Evolutionary conservation across 2,888 invertebrate genomes (phyloP), one percentile per base, ranked within the genome.

Genomic region (Napeogenes sylphis): DNA sequence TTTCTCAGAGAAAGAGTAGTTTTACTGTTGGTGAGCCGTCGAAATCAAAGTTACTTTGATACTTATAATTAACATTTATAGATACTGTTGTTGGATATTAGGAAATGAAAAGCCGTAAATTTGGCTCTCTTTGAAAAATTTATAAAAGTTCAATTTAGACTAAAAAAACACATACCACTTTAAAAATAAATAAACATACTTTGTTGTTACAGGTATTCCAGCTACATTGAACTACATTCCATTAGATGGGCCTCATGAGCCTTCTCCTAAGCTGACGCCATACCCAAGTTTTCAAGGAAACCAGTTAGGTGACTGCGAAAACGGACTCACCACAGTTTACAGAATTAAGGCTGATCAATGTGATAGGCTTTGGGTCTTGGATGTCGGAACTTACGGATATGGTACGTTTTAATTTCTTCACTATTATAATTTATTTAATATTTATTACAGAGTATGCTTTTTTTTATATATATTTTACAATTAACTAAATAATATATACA

Each of bases 331-430:
- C 60, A 96, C 95, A 0, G 95, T 94, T 4, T 96, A 96, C 82
- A 92, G 96, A 74, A 93, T 96, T 68, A 94, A 95, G 75, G 95
- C 93, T 0, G 96, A 96, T 71, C 91, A 92, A 69, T 96, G 96
- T 75, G 94, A 95, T 70, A 92, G 96, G 58, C 91, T 96, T 0
- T 96, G 96, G 96, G 95, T 95, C 0, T 81, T 96, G 60, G 96
- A 96, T 75, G 95, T 95, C 14, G 96, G 96, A 61, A 96, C 96
- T 53, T 93, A 94, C 73, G 96, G 96, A 64, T 95, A 95, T 70
- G 96, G 93, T 90, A 73, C 75, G 82, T 42, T 42, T 42, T 35
- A 8, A n/a, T 14, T n/a, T 33, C 14, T 10, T 33, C n/a, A 30
- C 12, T 61, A 56, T 12, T 13, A 14, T 32, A 33, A 46, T 42